Conservation (phyloP, 2,797 vertebrate species). For the Smutsia temminckii region DNA sequence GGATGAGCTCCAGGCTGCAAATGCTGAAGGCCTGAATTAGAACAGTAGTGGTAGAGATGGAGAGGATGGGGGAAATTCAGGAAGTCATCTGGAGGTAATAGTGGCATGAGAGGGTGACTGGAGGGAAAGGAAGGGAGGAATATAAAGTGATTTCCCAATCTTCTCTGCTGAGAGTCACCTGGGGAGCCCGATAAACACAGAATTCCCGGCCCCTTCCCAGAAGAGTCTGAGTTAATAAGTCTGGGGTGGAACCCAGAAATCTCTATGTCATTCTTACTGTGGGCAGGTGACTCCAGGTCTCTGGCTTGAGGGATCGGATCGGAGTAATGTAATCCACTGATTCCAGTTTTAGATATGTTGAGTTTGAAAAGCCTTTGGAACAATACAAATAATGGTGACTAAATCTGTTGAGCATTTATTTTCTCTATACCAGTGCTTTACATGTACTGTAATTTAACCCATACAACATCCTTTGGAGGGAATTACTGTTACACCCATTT, state of each 20-base stretch:
- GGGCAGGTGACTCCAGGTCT: background rate
- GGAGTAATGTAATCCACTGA: background rate
- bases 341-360: background rate
- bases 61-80: background rate
- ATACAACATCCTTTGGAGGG: background rate
- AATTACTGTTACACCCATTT: background rate
- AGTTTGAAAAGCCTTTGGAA: background rate
- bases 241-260: background rate
- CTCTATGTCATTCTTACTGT: background rate
- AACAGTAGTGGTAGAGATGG: no score
- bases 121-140: background rate
- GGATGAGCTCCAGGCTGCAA: background rate
- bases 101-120: background rate
- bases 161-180: background rate
- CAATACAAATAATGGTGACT: background rate
- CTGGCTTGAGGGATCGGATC: background rate
- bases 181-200: background rate
- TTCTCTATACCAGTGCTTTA: background rate
- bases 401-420: background rate
- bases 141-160: background rate
- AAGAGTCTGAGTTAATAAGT: background rate
- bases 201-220: background rate
- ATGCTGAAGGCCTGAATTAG: background rate
- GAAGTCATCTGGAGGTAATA: background rate
- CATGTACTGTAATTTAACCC: background rate